These are phyloP conservation scores for Lithophane socia DNA, from an alignment of 2,888 invertebrate genomes.

Conservation along the genomic window DNA sequence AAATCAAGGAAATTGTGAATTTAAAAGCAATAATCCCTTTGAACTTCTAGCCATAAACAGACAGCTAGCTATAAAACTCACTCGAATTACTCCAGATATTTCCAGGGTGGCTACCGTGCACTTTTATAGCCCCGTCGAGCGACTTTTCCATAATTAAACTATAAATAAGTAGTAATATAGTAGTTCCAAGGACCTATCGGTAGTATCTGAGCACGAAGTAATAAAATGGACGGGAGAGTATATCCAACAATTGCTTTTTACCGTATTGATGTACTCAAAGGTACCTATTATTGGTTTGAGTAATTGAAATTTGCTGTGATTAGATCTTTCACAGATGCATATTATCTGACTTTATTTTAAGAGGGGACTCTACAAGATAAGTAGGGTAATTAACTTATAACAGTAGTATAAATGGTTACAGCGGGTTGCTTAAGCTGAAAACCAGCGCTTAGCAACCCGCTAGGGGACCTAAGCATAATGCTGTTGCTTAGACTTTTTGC, in stretches of 20 bases:
- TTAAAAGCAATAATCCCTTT: conserved; percentile 3
- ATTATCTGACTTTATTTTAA: conserved; percentile 4
- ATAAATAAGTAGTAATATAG: conserved; percentile 71
- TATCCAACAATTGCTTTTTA: conserved; percentile 50
- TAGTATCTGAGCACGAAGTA: conserved; percentile 60
- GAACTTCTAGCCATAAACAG: neutral
- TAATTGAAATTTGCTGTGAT: conserved; percentile 43
- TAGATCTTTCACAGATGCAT: conserved; percentile 7
- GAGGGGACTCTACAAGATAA: neutral
- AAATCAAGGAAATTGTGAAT: neutral
- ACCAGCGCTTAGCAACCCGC: too few relatives aligned
- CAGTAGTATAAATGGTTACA: too few relatives aligned
- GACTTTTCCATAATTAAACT: conserved; percentile 71
- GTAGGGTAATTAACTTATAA: neutral
- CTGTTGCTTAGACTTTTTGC: too few relatives aligned
- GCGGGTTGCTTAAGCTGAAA: too few relatives aligned
- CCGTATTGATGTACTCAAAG: conserved; percentile 44
- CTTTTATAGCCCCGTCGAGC: conserved; percentile 47
- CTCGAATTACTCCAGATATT: conserved; percentile 28
- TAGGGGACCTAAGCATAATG: too few relatives aligned
- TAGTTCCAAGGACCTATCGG: conserved; percentile 54
- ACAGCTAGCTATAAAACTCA: neutral
- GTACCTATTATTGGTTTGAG: conserved; percentile 39
- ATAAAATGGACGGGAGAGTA: conserved; percentile 51
- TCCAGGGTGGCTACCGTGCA: conserved; percentile 45